Evolutionary conservation across 2,888 invertebrate species (phyloP), one percentile per base, ranked within the genome.

Genomic region (Coelinius sp.): DNA sequence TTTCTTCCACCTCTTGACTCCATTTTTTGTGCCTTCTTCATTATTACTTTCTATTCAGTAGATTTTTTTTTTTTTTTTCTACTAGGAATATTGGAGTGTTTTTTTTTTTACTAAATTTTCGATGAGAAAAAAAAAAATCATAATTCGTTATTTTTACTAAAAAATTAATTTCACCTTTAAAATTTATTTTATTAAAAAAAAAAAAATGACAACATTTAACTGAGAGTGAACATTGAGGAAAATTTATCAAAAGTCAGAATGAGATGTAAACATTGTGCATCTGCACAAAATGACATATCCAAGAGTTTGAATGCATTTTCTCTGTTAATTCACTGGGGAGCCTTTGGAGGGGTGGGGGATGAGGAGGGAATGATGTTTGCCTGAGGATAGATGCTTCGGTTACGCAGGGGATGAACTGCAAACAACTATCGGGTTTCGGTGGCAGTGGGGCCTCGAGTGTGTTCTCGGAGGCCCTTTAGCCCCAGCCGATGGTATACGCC

Each of bases 351-450:
- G 31, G 14, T 7, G 31, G 31, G 59, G 17, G 31, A 24, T 14
- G 27, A 49, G 53, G 24, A 53, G 53, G 53, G 53, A 25, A 53
- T 14, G 56, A 27, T 84, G 82, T 85, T 85, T 85, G 81, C 81
- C 79, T 76, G 80, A 69, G 76, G 79, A 79, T 78, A 80, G 80
- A 77, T 76, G 85, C 82, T 85, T 84, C 81, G 85, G 85, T 86
- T 86, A 84, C 83, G 85, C 82, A 82, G 82, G 82, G 84, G 83
- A 77, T 80, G 81, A 79, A 83, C 82, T 84, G 82, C 83, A 86
- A 86, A 86, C 85, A 86, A 75, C 81, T 83, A 86, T 86, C 85
- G 83, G 81, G 84, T 86, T 86, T 85, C 86, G 80, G 78, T 78
- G 59, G 59, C 59, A 10, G 53, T 14, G 52, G 64, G 52, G 41